phyloP scores from a whole-genome alignment of 1,140 invertebrate genomes.

The Doryteuthis pealeii region DNA sequence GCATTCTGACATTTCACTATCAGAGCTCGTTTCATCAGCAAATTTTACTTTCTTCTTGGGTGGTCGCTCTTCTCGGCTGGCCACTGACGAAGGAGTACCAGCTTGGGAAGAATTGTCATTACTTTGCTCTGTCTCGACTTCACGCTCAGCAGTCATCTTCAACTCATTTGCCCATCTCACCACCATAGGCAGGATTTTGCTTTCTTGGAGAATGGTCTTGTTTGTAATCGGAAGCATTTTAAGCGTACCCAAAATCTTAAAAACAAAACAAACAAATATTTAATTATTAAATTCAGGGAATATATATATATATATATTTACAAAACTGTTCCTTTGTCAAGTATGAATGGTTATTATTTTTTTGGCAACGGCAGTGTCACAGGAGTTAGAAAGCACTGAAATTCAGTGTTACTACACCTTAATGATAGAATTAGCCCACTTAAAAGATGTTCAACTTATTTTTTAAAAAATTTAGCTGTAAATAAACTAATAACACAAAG shows the following conservation, averaged over 20 bases:
- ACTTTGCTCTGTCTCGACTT: slow-evolving; percentile 33
- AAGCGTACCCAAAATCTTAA: slow-evolving; percentile 77
- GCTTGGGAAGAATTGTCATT: slow-evolving; percentile 28
- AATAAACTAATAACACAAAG: too few species aligned
- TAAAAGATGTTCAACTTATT: too few species aligned
- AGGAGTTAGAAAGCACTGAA: too few species aligned
- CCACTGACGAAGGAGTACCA: slow-evolving; percentile 7
- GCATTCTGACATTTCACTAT: slow-evolving; percentile 44
- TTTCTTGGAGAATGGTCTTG: slow-evolving; percentile 89
- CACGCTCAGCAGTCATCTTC: slow-evolving; percentile 31
- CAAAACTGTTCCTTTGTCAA: too few species aligned
- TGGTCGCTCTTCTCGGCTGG: slow-evolving; percentile 15
- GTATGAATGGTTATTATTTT: too few species aligned
- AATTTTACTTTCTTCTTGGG: slow-evolving; percentile 49
- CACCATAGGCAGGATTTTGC: slow-evolving; percentile 77
- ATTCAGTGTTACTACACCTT: too few species aligned
- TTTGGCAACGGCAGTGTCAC: too few species aligned
- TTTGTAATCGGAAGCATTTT: slow-evolving; percentile 86
- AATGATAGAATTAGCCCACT: too few species aligned
- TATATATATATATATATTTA: too few species aligned
- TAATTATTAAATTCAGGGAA: neutral
- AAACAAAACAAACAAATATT: slow-evolving; percentile 10
- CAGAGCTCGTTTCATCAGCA: slow-evolving; percentile 48
- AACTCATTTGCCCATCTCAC: slow-evolving; percentile 60
- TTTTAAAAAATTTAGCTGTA: too few species aligned